Conservation (phyloP, 1,140 invertebrate species). For the Antheraea pernyi region DNA sequence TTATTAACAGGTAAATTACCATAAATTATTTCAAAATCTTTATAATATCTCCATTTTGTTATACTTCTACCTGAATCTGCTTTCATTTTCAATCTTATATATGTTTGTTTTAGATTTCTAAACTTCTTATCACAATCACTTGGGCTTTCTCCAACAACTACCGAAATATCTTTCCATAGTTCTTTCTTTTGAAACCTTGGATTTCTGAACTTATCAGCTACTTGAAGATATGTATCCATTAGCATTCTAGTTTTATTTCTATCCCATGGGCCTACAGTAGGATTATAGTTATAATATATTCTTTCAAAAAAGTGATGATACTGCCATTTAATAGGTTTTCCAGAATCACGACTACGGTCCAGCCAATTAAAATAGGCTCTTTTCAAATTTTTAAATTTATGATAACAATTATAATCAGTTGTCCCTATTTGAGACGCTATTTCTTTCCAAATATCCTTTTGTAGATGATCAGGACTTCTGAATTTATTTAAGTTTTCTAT, state of each 20-base stretch:
- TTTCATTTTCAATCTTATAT: slow-evolving; percentile 56
- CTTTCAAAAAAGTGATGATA: slow-evolving; percentile 66
- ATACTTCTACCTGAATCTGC: slow-evolving; percentile 42
- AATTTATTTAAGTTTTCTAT: slow-evolving; percentile 65
- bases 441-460: slow-evolving; percentile 68
- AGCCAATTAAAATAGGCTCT: slow-evolving; percentile 69
- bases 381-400: slow-evolving; percentile 71
- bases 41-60: slow-evolving; percentile 67
- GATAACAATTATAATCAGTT: slow-evolving; percentile 68
- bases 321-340: slow-evolving; percentile 64
- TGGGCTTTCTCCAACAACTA: slow-evolving; percentile 49
- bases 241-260: slow-evolving; percentile 54
- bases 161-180: slow-evolving; percentile 67
- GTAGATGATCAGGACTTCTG: slow-evolving; percentile 42
- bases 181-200: slow-evolving; percentile 67
- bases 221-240: slow-evolving; percentile 56
- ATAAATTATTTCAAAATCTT: slow-evolving; percentile 65
- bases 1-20: slow-evolving; percentile 29
- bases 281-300: slow-evolving; percentile 67
- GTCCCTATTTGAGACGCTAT: slow-evolving; percentile 57
- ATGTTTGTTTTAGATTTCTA: slow-evolving; percentile 70
- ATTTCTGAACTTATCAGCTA: slow-evolving; percentile 60
- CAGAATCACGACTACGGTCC: slow-evolving; percentile 48
- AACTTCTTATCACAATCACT: slow-evolving; percentile 66
- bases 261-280: slow-evolving; percentile 54